Percentiles rank a stretch among this genome's conserved stretches.
Evolutionary conservation across 2,113 vertebrate species (phyloP).

Genomic region (Terrapene triunguis): DNA sequence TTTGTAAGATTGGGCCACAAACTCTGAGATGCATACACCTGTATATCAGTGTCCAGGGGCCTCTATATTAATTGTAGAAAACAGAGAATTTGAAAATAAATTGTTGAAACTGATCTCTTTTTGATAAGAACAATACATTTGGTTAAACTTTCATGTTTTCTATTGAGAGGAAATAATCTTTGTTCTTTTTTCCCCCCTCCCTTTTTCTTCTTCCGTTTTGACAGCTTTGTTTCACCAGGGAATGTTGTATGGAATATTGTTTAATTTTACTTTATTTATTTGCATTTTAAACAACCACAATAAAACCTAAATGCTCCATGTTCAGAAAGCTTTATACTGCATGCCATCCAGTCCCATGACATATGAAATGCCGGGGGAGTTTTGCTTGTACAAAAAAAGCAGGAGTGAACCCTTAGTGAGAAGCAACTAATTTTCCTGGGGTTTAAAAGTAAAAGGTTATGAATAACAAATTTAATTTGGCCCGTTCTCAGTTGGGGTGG

Average conservation of each 20-base stretch:
- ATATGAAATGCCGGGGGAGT: constrained; percentile 34
- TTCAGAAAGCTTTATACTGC: constrained; percentile 52
- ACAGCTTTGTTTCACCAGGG: constrained; percentile 47
- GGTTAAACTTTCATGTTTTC: constrained; percentile 12
- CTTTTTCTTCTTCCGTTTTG: constrained; percentile 19
- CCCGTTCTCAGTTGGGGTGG: background rate
- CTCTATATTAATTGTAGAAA: background rate
- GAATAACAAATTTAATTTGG: background rate
- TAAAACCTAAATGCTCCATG: constrained; percentile 74
- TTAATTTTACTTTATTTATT: constrained; percentile 70
- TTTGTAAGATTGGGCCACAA: background rate
- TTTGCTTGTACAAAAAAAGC: background rate
- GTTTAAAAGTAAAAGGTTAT: background rate
- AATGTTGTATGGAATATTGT: constrained; percentile 57
- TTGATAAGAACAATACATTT: background rate
- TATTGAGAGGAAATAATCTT: constrained; percentile 40
- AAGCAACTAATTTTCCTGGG: background rate
- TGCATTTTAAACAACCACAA: constrained; percentile 65
- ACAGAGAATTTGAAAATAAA: background rate
- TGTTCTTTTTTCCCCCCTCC: background rate
- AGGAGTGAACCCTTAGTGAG: constrained; percentile 9
- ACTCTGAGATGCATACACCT: background rate
- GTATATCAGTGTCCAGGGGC: background rate
- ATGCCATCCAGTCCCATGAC: constrained; percentile 66
- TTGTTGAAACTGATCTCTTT: background rate